Conservation (phyloP, 1,140 invertebrate species). For the Paraescarpia echinospica region DNA sequence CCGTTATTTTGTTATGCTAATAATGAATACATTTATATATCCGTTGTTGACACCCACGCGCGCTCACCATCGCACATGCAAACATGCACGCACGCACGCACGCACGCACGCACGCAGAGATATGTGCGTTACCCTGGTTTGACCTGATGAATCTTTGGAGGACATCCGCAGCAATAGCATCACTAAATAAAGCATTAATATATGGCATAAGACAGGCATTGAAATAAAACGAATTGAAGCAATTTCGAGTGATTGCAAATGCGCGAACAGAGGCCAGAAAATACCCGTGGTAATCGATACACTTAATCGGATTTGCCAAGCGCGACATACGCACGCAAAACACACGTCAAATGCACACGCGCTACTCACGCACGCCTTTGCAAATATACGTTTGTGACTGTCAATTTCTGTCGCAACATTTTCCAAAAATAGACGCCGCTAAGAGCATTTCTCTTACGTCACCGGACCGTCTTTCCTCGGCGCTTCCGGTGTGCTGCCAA, state of each 20-base stretch:
- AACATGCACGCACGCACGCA: neutral
- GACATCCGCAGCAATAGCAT: neutral
- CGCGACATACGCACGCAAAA: neutral
- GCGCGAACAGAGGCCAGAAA: neutral
- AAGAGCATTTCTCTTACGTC: slow-evolving; percentile 5
- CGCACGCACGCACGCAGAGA: neutral
- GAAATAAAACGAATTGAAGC: neutral
- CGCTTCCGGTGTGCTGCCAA: neutral
- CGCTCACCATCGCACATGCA: no score
- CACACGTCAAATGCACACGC: neutral
- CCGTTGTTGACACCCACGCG: no score
- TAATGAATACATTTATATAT: no score
- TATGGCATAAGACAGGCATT: neutral
- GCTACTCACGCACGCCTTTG: neutral
- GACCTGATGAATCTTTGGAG: neutral
- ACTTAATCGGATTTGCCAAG: neutral
- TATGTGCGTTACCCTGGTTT: neutral
- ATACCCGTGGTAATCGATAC: neutral
- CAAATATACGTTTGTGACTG: neutral
- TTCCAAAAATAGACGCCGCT: neutral
- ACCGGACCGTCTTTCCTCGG: neutral
- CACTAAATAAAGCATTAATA: neutral
- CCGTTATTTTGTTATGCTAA: no score
- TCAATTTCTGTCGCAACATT: neutral
- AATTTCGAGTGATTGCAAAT: neutral